Evolutionary conservation across 2,113 vertebrate genomes (phyloP).

Genomic region (Salminus brasiliensis): DNA sequence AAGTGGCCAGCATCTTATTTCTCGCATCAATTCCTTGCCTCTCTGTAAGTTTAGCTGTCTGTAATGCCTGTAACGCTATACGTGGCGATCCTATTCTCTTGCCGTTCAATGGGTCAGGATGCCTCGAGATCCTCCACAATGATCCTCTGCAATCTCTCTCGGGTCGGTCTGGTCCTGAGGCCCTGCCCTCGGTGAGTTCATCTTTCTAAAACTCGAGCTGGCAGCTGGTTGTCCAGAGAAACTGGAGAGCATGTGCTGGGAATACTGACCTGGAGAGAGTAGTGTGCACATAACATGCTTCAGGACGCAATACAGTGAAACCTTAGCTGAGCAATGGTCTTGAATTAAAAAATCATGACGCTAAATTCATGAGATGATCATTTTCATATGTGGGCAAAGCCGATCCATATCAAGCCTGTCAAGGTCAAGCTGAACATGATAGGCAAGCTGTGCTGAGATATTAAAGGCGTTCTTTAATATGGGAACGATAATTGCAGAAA

Average conservation of each 20-base stretch:
- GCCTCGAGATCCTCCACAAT: slow-evolving; percentile 37
- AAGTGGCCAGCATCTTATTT: slow-evolving; percentile 50
- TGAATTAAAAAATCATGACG: slow-evolving; percentile 43
- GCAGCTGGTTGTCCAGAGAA: slow-evolving; percentile 43
- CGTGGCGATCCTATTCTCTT: slow-evolving; percentile 63
- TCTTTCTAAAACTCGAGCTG: slow-evolving; percentile 53
- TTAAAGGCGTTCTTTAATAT: neutral
- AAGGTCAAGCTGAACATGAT: neutral
- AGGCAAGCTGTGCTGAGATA: neutral
- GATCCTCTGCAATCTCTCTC: slow-evolving; percentile 50
- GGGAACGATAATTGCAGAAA: neutral
- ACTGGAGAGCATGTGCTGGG: slow-evolving; percentile 36
- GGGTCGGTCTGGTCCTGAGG: slow-evolving; percentile 47
- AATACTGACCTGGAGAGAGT: slow-evolving; percentile 37
- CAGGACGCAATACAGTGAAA: slow-evolving; percentile 20
- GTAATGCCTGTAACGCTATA: slow-evolving; percentile 64
- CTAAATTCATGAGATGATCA: slow-evolving; percentile 27
- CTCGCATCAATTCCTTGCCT: slow-evolving; percentile 36
- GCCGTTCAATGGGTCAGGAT: slow-evolving; percentile 16
- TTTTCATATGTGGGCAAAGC: neutral
- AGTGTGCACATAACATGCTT: neutral
- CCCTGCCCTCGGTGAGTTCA: slow-evolving; percentile 29
- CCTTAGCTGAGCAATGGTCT: slow-evolving; percentile 14
- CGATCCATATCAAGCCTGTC: neutral
- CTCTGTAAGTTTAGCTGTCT: slow-evolving; percentile 58